These are phyloP conservation scores for Protosalanx chinensis DNA, from an alignment of 2,797 vertebrate species.

Conservation along the genomic window DNA sequence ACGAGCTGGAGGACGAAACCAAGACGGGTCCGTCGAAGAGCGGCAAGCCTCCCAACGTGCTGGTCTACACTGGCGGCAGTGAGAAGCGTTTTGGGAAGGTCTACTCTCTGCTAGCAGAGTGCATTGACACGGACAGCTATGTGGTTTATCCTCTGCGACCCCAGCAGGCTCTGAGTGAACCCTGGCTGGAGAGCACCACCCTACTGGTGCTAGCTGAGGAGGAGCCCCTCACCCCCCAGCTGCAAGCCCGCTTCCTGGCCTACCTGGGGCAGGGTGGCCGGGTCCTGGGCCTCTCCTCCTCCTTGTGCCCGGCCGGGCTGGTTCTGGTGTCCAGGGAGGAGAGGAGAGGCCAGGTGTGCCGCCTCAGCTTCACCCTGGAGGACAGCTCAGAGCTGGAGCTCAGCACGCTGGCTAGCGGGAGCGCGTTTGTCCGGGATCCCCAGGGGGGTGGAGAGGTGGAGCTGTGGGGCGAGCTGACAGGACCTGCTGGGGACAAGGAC, in stretches of 20 bases:
- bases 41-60: conserved; percentile 83
- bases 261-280: conserved; percentile 84
- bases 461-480: conserved; percentile 74
- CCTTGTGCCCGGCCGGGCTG: conserved; percentile 76
- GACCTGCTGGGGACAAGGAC: conserved; percentile 57
- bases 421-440: conserved; percentile 65
- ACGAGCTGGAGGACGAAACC: conserved; percentile 30
- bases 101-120: conserved; percentile 71
- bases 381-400: conserved; percentile 72
- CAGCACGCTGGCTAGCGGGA: conserved; percentile 73
- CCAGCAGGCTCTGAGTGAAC: conserved; percentile 77
- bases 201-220: conserved; percentile 82
- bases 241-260: conserved; percentile 74
- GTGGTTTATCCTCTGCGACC: conserved; percentile 78
- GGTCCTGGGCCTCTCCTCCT: conserved; percentile 79
- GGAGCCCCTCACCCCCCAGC: conserved; percentile 63
- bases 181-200: conserved; percentile 82
- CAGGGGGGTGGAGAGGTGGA: conserved; percentile 59
- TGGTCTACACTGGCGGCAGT: conserved; percentile 79
- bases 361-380: conserved; percentile 73
- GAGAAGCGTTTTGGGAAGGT: conserved; percentile 65
- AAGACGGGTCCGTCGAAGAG: conserved; percentile 5
- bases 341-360: conserved; percentile 54
- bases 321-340: conserved; percentile 57
- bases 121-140: conserved; percentile 77